Percentiles rank a stretch among this genome's conserved stretches.
These are phyloP conservation scores for Drosophila dunni DNA, from an alignment of 1,140 invertebrate genomes.

Conservation along the genomic window DNA sequence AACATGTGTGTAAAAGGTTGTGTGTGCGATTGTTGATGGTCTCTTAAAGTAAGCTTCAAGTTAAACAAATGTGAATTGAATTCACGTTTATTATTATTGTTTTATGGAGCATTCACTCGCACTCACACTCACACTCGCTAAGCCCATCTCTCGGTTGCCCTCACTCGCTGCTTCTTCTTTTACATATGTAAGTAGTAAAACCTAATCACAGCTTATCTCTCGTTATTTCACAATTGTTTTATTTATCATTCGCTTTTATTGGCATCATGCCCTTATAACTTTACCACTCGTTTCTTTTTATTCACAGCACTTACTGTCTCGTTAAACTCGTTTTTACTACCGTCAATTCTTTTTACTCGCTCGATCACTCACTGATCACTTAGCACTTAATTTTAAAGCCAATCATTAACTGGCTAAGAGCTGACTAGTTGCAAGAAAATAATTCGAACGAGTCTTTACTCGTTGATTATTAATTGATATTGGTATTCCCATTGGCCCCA, in stretches of 20 bases:
- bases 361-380: no score
- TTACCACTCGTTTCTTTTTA: not conserved
- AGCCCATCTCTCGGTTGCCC: not conserved
- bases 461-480: no score
- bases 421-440: no score
- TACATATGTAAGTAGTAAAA: conserved; percentile 7
- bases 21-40: conserved; percentile 13
- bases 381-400: no score
- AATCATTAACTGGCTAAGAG: no score
- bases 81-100: conserved; percentile 43
- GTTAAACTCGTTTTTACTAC: not conserved
- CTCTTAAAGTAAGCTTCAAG: conserved; percentile 32
- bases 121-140: not conserved
- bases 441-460: no score
- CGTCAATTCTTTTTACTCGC: no score
- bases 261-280: not conserved
- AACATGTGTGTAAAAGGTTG: conserved; percentile 22
- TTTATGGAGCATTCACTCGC: not conserved
- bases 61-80: conserved; percentile 22
- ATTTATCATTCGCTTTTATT: not conserved
- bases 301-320: not conserved
- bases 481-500: no score
- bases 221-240: not conserved
- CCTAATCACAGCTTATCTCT: conserved; percentile 14
- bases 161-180: not conserved